Evolutionary conservation across 2,888 invertebrate species (phyloP), one percentile per base, ranked within the genome.

Genomic region (Mythimna ferrago): DNA sequence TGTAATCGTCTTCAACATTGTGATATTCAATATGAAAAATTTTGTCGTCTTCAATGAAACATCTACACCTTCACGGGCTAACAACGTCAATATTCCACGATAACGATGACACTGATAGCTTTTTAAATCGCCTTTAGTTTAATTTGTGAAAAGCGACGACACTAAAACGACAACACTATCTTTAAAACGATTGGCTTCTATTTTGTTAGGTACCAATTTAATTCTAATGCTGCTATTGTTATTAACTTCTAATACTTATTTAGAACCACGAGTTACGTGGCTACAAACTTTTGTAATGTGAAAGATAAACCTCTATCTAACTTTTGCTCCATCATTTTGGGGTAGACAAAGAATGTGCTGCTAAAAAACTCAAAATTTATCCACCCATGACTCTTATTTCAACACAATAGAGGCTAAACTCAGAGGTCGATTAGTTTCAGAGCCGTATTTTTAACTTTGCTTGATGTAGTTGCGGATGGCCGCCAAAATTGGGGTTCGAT

Each of bases 251-350:
- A 79, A 74, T 79, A 80, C 76, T 77, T 86, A 81, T 86, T 78
- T 85, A 74, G 83, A 83, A 74, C 71, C 68, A 26, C 14, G 38
- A 53, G 54, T 67, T 66, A 64, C 62, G 41, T 65, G 11, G 62
- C 53, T 71, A 35, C 35, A 19, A 83, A 80, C 73, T 81, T 81
- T 78, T 67, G 73, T 71, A 80, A 74, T 85, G 77, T 76, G 65
- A 80, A 72, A 81, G 78, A 76, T 85, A 85, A 85, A 71, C 76
- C 75, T 68, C 63, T 65, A 85, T 83, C 78, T 71, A 87, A 85
- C 71, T 85, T 81, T 81, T 71, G 75, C 80, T 76, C 58, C 69
- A 80, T 83, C 76, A 86, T 80, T 86, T 81, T 60, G 6, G 64
- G 14, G n/a, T 3, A 3, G 4, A 44, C 66, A 66, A 79, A 57